Conservation (phyloP, 2,797 vertebrate genomes). For the Discoglossus pictus region DNA sequence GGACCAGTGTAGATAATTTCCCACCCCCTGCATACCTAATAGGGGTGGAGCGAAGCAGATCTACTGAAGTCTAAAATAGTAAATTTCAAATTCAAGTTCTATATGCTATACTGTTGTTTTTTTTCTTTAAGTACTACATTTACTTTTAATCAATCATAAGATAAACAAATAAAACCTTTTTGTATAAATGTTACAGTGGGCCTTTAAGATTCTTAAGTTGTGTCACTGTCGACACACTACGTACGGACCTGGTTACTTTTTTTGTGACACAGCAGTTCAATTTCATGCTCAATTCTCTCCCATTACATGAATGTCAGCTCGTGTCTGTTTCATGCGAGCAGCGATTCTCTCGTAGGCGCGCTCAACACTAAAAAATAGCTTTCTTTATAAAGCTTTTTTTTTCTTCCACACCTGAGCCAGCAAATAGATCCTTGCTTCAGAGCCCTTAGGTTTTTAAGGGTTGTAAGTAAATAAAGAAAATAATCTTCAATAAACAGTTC, state of each 20-base stretch:
- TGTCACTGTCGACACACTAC: background rate
- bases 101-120: no score
- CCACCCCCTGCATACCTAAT: no score
- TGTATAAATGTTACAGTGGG: no score
- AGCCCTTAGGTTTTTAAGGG: background rate
- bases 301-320: slow-evolving; percentile 31
- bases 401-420: background rate
- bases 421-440: slow-evolving; percentile 17
- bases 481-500: slow-evolving; percentile 5
- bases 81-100: no score
- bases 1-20: no score
- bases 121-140: no score
- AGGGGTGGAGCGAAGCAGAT: no score
- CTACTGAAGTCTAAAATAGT: no score
- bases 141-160: no score
- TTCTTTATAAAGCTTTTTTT: background rate
- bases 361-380: slow-evolving; percentile 14
- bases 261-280: slow-evolving; percentile 24
- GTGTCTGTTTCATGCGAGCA: slow-evolving; percentile 22
- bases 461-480: background rate
- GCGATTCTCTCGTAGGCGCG: background rate
- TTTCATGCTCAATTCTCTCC: slow-evolving; percentile 46
- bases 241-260: background rate
- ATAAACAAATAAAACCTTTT: no score
- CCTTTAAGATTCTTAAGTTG: no score